These are phyloP conservation scores for Amazona guildingii DNA, from an alignment of 2,113 vertebrate genomes.

Conservation along the genomic window DNA sequence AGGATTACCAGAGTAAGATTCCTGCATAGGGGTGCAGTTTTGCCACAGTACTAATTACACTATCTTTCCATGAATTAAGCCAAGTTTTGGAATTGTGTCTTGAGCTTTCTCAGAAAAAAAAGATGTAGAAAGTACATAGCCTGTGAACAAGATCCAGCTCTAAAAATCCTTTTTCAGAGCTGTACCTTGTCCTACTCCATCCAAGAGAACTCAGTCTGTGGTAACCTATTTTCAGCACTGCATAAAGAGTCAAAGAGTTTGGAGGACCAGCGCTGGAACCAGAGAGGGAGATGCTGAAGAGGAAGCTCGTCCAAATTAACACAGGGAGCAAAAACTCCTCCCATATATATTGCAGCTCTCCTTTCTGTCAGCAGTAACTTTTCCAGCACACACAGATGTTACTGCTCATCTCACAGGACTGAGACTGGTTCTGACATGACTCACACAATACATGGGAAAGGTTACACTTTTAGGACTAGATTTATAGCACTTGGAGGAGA, in stretches of 20 bases:
- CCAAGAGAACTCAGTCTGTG: neutral
- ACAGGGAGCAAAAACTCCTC: neutral
- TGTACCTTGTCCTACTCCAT: neutral
- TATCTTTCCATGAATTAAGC: neutral
- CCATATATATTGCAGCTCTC: neutral
- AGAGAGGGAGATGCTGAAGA: neutral
- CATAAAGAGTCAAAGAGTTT: neutral
- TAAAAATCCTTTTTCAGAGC: neutral
- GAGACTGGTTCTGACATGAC: neutral
- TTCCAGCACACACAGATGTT: neutral
- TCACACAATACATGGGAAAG: neutral
- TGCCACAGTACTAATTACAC: neutral
- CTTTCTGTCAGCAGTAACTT: neutral
- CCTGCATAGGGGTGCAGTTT: neutral
- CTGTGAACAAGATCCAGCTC: neutral
- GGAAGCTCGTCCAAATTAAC: neutral
- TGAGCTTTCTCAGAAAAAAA: neutral
- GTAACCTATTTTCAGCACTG: neutral
- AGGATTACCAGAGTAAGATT: neutral
- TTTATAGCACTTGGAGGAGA: neutral
- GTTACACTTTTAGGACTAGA: neutral
- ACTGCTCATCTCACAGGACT: neutral
- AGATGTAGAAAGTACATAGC: neutral
- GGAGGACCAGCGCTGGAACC: neutral
- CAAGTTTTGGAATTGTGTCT: neutral